Conservation (phyloP, 2,113 vertebrate genomes). For the Pelecanoides urinatrix region DNA sequence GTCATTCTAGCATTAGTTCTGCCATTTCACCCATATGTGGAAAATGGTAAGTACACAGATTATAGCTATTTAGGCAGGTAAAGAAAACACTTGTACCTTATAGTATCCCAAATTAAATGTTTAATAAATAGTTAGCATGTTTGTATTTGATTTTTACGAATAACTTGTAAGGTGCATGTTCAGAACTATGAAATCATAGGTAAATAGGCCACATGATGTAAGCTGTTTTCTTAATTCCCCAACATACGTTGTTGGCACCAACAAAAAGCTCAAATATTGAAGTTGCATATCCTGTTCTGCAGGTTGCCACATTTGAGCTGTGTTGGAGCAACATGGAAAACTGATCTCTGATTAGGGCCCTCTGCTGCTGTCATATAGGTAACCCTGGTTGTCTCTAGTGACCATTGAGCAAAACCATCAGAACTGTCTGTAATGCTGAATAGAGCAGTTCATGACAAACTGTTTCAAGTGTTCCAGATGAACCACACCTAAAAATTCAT, state of each 20-base stretch:
- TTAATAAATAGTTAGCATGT: neutral
- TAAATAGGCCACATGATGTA: neutral
- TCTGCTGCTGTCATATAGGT: neutral
- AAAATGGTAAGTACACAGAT: conserved; percentile 83
- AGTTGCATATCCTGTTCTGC: neutral
- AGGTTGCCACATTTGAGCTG: neutral
- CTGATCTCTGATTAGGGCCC: neutral
- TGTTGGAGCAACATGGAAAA: neutral
- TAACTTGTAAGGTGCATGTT: neutral
- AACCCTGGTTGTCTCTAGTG: neutral
- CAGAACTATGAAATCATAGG: neutral
- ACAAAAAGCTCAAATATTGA: neutral
- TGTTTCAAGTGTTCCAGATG: neutral
- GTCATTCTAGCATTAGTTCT: conserved; percentile 90
- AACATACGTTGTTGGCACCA: neutral
- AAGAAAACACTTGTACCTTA: neutral
- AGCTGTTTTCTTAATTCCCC: neutral
- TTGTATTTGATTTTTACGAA: neutral
- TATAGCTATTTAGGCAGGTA: neutral
- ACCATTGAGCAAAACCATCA: neutral
- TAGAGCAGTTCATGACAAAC: neutral
- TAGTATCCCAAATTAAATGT: neutral
- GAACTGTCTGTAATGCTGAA: neutral
- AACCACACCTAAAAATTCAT: neutral
- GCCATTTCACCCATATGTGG: conserved; percentile 94